Percentiles rank a stretch among this genome's conserved stretches.
Evolutionary conservation across 2,797 vertebrate genomes (phyloP).

Genomic region (Okamejei kenojei): DNA sequence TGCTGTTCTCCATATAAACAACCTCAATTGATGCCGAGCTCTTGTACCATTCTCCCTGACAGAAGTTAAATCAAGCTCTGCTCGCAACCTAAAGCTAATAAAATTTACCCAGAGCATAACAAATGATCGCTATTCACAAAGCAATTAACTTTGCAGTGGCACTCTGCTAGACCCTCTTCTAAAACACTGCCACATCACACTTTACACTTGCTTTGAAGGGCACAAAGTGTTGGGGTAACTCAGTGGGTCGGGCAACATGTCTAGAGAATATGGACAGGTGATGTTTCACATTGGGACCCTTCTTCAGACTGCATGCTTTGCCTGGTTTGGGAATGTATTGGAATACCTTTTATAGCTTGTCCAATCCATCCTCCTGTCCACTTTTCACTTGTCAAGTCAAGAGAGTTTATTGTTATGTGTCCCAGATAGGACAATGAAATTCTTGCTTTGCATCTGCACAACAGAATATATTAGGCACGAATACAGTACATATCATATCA

Average conservation of each 20-base stretch:
- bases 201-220: not conserved
- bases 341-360: not conserved
- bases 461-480: too few species aligned
- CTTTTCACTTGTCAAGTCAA: not conserved
- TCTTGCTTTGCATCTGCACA: too few species aligned
- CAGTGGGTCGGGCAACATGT: too few species aligned
- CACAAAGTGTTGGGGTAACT: too few species aligned
- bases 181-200: not conserved
- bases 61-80: not conserved
- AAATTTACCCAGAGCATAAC: not conserved
- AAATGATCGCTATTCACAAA: not conserved
- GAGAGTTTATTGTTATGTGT: too few species aligned
- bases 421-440: too few species aligned
- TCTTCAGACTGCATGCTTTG: not conserved
- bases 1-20: constrained; percentile 17
- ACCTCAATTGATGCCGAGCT: not conserved
- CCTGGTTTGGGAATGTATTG: not conserved
- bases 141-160: not conserved
- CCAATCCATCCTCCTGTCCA: not conserved
- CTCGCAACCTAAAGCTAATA: not conserved
- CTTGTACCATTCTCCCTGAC: not conserved
- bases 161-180: not conserved
- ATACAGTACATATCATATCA: too few species aligned
- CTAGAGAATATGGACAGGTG: too few species aligned
- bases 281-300: too few species aligned